These are phyloP conservation scores for Okapia johnstoni DNA, from an alignment of 2,113 vertebrate genomes.

Conservation along the genomic window DNA sequence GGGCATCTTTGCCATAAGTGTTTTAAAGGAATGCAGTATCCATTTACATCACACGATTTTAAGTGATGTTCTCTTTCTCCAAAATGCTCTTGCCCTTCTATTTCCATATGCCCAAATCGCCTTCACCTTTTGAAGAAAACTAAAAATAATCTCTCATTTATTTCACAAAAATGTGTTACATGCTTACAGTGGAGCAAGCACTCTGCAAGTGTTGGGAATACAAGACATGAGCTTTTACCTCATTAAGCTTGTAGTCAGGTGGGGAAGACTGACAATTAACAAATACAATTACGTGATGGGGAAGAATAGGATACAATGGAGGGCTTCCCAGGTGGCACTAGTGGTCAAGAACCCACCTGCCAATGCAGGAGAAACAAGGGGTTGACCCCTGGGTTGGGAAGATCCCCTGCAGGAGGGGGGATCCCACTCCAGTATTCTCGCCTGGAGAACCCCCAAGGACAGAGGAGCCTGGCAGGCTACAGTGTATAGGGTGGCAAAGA, in stretches of 20 bases:
- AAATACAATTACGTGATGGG: neutral
- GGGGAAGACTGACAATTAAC: neutral
- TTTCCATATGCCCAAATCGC: neutral
- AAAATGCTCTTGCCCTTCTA: neutral
- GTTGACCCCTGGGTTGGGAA: neutral
- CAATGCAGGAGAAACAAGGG: neutral
- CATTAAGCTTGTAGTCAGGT: neutral
- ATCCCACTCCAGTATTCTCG: neutral
- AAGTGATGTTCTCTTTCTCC: slow-evolving; percentile 1
- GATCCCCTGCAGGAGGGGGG: neutral
- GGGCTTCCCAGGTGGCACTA: neutral
- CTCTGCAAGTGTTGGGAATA: neutral
- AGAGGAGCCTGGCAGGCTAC: neutral
- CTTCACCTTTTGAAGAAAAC: slow-evolving; percentile 14
- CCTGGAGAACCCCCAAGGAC: neutral
- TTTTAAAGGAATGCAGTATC: neutral
- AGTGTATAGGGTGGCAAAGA: neutral
- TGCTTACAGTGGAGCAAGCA: neutral
- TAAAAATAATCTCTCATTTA: slow-evolving; percentile 16
- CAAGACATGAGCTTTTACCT: neutral
- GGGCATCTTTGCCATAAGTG: neutral
- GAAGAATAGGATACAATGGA: neutral
- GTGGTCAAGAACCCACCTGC: neutral
- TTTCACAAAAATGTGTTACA: slow-evolving; percentile 3
- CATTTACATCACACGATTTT: slow-evolving; percentile 9